phyloP scores from a whole-genome alignment of 2,888 invertebrate genomes.

The Chironomus riparius region DNA sequence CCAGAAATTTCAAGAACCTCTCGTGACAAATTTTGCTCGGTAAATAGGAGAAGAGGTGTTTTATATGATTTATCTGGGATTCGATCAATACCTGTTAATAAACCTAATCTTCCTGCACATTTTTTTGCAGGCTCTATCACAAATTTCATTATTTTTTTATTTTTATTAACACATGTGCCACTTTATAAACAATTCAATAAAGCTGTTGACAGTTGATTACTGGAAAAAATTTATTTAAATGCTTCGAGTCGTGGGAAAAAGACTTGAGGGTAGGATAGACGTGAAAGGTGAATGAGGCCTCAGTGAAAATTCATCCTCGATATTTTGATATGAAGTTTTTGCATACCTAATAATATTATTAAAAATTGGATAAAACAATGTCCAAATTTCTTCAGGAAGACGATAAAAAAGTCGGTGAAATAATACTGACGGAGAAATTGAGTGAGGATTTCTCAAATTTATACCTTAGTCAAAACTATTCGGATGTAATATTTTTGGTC shows the following conservation, averaged over 20 bases:
- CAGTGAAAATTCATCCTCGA: too few species aligned
- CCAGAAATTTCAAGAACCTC: constrained; percentile 53
- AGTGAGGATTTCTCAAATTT: constrained; percentile 50
- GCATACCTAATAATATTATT: too few species aligned
- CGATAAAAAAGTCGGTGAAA: constrained; percentile 48
- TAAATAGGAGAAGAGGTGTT: constrained; percentile 67
- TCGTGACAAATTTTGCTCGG: constrained; percentile 70
- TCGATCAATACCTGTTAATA: constrained; percentile 50
- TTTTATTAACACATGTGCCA: not conserved
- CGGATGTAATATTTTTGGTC: constrained; percentile 81
- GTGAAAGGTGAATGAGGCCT: too few species aligned
- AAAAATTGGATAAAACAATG: not conserved
- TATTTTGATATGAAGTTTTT: not conserved
- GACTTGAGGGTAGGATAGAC: too few species aligned
- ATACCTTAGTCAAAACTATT: constrained; percentile 78
- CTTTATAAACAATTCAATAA: not conserved
- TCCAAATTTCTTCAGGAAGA: constrained; percentile 30
- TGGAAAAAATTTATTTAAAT: too few species aligned
- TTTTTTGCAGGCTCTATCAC: constrained; percentile 49
- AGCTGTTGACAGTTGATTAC: not conserved
- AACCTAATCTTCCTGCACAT: constrained; percentile 56
- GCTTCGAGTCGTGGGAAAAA: too few species aligned
- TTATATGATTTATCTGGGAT: constrained; percentile 50
- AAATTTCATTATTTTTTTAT: constrained; percentile 56
- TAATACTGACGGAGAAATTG: constrained; percentile 49